These are phyloP conservation scores for Pollenia griseotomentosa DNA, from an alignment of 2,888 invertebrate species.

Conservation along the genomic window DNA sequence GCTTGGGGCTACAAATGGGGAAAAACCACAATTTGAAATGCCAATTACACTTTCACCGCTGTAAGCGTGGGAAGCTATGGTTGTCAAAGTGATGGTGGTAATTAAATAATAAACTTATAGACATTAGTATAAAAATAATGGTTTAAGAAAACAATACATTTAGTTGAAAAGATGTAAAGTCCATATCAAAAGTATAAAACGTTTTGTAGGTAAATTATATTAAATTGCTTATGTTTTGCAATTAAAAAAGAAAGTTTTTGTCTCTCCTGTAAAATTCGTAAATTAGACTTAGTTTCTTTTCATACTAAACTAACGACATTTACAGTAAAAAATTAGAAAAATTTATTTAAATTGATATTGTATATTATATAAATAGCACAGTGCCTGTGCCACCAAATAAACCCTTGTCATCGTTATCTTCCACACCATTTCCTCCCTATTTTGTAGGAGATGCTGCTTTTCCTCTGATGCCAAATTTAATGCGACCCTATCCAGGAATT, in stretches of 20 bases:
- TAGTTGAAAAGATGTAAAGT: too few species aligned
- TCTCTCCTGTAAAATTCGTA: too few species aligned
- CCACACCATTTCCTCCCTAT: constrained; percentile 1
- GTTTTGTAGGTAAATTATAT: too few species aligned
- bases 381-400: background rate
- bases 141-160: too few species aligned
- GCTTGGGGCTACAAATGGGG: constrained; percentile 12
- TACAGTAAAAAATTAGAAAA: too few species aligned
- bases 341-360: too few species aligned
- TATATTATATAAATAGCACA: background rate
- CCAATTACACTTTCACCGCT: background rate
- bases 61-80: background rate
- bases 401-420: background rate
- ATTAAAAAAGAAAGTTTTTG: too few species aligned
- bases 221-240: too few species aligned
- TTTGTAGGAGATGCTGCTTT: constrained; percentile 18
- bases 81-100: background rate
- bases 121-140: too few species aligned
- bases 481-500: constrained; percentile 3
- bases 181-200: too few species aligned
- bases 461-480: background rate
- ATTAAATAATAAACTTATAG: background rate
- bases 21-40: background rate
- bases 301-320: too few species aligned
- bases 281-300: too few species aligned